A percentile compares a stretch with the other conserved stretches of the same genome.
These are phyloP conservation scores for Cataglyphis albicans DNA, from an alignment of 2,888 invertebrate genomes.

Conservation along the genomic window DNA sequence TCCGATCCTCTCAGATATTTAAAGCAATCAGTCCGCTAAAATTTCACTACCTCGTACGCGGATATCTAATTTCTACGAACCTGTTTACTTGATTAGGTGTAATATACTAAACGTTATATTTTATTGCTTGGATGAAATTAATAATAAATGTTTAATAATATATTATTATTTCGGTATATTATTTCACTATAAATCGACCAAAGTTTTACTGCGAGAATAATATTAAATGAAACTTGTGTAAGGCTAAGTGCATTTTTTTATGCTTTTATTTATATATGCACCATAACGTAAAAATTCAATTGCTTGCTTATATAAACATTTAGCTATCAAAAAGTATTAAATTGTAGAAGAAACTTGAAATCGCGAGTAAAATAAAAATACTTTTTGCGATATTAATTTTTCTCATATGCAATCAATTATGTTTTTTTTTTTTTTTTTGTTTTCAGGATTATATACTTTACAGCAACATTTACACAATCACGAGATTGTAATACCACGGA, in stretches of 20 bases:
- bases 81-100: conserved; percentile 38
- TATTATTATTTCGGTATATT: conserved; percentile 32
- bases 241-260: neutral
- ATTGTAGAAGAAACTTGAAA: neutral
- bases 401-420: neutral
- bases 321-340: neutral
- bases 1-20: conserved; percentile 17
- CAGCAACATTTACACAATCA: conserved; percentile 87
- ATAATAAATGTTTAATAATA: conserved; percentile 64
- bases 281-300: neutral
- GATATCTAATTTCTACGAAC: conserved; percentile 55
- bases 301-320: neutral
- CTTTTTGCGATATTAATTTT: neutral
- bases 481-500: conserved; percentile 89
- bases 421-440: neutral
- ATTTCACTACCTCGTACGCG: conserved; percentile 44
- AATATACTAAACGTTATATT: conserved; percentile 55
- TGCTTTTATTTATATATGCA: neutral
- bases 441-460: conserved; percentile 86
- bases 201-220: neutral
- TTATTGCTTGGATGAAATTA: conserved; percentile 41
- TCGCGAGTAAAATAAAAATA: neutral
- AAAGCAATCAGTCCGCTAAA: neutral
- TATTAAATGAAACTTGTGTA: neutral
- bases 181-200: neutral